phyloP scores from a whole-genome alignment of 2,113 vertebrate species.

The Bothrops jararaca region DNA sequence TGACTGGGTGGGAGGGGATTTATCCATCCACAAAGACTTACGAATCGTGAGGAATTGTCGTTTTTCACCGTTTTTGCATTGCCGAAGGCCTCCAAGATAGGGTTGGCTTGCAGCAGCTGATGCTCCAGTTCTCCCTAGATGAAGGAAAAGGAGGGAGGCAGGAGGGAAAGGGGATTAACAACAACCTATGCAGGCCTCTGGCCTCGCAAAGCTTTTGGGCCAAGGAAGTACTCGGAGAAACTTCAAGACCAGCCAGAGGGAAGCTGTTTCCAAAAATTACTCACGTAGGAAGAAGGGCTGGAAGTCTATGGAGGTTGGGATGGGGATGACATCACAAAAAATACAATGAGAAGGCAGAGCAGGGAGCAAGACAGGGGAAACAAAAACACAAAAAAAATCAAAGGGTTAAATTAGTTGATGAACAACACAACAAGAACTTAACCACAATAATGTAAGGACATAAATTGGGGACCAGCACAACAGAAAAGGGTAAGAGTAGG shows the following conservation, averaged over 20 bases:
- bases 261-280: conserved; percentile 44
- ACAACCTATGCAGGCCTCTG: not conserved
- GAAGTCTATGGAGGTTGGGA: conserved; percentile 41
- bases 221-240: not conserved
- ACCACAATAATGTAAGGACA: not conserved
- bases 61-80: conserved; percentile 92
- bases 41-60: conserved; percentile 90
- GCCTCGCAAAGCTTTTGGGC: not conserved
- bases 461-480: not conserved
- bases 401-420: not conserved
- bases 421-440: not conserved
- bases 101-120: conserved; percentile 89
- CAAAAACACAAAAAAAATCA: not conserved
- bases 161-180: not conserved
- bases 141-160: rapidly evolving
- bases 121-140: conserved; percentile 86
- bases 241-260: not conserved
- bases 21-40: conserved; percentile 59
- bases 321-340: conserved; percentile 54
- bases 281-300: conserved; percentile 66
- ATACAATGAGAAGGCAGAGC: conserved; percentile 42
- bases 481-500: not conserved
- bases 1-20: not conserved
- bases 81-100: conserved; percentile 88
- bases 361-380: conserved; percentile 41